These are phyloP conservation scores for Limnephilus lunatus DNA, from an alignment of 2,888 invertebrate genomes.

Conservation along the genomic window DNA sequence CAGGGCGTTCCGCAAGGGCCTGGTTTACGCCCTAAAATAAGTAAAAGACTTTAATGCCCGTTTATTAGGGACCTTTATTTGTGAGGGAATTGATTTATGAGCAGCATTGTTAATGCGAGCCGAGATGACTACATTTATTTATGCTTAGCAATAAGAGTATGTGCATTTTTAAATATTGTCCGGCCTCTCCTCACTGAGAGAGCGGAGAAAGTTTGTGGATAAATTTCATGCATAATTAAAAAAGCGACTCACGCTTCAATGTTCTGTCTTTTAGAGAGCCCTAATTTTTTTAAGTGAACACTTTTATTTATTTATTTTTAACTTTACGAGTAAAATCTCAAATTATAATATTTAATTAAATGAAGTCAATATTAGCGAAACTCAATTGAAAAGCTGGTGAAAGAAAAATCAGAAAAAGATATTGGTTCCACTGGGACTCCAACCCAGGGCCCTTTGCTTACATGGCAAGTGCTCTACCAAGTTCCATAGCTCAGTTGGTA, in stretches of 20 bases:
- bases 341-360: too few relatives aligned
- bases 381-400: too few relatives aligned
- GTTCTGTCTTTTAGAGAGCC: too few relatives aligned
- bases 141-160: background rate
- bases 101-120: slow-evolving; percentile 6
- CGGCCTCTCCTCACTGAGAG: background rate
- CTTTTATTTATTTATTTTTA: too few relatives aligned
- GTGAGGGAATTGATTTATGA: slow-evolving; percentile 48
- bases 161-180: background rate
- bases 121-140: slow-evolving; percentile 31
- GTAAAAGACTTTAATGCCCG: slow-evolving; percentile 46
- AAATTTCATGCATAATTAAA: background rate
- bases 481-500: too few relatives aligned
- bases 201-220: background rate
- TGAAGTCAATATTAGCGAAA: too few relatives aligned
- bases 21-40: slow-evolving; percentile 50
- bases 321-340: too few relatives aligned
- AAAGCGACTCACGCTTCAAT: background rate
- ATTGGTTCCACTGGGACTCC: too few relatives aligned
- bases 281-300: too few relatives aligned
- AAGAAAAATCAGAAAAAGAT: too few relatives aligned
- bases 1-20: slow-evolving; percentile 26
- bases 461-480: too few relatives aligned
- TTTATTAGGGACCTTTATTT: slow-evolving; percentile 53
- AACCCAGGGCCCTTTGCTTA: too few relatives aligned